These are phyloP conservation scores for Tiliqua scincoides DNA, from an alignment of 2,113 vertebrate species.

Conservation along the genomic window DNA sequence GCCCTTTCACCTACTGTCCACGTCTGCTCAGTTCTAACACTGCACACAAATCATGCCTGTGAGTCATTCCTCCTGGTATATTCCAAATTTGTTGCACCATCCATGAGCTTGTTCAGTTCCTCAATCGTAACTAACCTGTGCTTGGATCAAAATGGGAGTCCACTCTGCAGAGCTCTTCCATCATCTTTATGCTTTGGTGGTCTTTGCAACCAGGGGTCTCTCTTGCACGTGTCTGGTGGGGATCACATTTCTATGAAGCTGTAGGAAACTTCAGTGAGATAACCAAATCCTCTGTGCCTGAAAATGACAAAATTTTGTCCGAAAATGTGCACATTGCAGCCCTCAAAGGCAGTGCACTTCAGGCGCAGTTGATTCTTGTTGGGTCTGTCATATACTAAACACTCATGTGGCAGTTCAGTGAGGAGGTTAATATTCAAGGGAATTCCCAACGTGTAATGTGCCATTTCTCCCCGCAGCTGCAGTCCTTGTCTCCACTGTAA, in stretches of 20 bases:
- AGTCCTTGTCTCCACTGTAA: background rate
- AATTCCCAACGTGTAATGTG: background rate
- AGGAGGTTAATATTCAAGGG: background rate
- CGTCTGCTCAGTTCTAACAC: background rate
- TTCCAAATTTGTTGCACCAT: background rate
- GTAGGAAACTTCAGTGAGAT: background rate
- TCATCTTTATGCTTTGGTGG: background rate
- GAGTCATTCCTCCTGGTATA: background rate
- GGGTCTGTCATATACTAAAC: background rate
- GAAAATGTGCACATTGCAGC: background rate
- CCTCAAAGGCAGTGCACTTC: background rate
- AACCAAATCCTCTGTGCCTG: background rate
- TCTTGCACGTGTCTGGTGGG: too few species aligned
- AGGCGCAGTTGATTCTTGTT: background rate
- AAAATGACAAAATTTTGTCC: too few species aligned
- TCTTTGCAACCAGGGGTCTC: background rate
- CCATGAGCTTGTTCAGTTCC: background rate
- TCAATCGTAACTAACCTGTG: background rate
- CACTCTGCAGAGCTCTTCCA: background rate
- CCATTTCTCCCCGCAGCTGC: background rate
- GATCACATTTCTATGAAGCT: background rate
- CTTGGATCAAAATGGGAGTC: background rate
- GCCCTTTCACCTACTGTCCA: constrained; percentile 15
- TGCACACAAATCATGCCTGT: background rate
- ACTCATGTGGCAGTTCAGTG: background rate